Percentiles rank a stretch among this genome's conserved stretches.
phyloP scores from a whole-genome alignment of 1,140 invertebrate genomes.

The Drosophila mojavensis region DNA sequence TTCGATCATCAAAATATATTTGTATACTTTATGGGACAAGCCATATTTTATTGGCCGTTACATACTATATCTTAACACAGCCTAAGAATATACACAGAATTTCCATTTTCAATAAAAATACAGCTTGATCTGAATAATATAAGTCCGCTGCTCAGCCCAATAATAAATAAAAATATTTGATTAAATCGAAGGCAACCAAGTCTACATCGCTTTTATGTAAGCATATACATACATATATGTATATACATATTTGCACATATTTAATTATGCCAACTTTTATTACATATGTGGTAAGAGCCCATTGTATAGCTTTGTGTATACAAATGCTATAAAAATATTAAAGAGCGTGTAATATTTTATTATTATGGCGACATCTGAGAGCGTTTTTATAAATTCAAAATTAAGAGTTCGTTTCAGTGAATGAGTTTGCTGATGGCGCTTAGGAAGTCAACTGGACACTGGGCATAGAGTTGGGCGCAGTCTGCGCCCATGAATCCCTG shows the following conservation, averaged over 20 bases:
- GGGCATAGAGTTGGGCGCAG: constrained; percentile 58
- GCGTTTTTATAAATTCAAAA: too few species aligned
- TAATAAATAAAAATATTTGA: not conserved
- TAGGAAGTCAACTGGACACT: constrained; percentile 64
- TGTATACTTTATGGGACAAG: too few species aligned
- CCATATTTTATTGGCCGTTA: too few species aligned
- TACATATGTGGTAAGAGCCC: not conserved
- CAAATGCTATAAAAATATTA: not conserved
- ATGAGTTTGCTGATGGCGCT: constrained; percentile 60
- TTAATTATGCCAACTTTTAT: not conserved
- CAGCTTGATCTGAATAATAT: too few species aligned
- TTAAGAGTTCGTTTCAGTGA: constrained; percentile 17
- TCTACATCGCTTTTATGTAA: not conserved
- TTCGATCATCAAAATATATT: too few species aligned
- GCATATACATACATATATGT: too few species aligned
- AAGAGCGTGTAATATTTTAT: not conserved
- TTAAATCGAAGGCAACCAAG: not conserved
- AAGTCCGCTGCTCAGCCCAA: not conserved
- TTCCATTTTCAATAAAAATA: too few species aligned
- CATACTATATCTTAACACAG: too few species aligned
- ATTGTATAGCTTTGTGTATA: not conserved
- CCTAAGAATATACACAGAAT: not conserved
- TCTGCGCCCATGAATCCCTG: constrained; percentile 60
- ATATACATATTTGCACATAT: not conserved
- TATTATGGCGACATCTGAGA: not conserved